Percentiles rank a stretch among this genome's conserved stretches.
These are phyloP conservation scores for Torymus texanus DNA, from an alignment of 2,888 invertebrate species.

Conservation along the genomic window DNA sequence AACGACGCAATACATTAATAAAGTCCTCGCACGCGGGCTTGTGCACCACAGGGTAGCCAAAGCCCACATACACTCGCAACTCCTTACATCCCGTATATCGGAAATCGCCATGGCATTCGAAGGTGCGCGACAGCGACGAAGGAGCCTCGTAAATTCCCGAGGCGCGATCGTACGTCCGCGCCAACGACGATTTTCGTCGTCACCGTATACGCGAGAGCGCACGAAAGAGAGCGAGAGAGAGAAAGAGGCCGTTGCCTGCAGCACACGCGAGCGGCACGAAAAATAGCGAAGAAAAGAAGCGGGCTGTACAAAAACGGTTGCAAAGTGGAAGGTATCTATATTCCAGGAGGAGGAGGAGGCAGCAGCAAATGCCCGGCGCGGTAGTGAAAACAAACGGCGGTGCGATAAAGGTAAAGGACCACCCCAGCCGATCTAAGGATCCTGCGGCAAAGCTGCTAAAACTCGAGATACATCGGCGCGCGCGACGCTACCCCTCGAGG, in stretches of 20 bases:
- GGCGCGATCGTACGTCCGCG: slow-evolving; percentile 62
- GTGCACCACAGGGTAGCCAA: background rate
- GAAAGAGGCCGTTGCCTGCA: slow-evolving; percentile 13
- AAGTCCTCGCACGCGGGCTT: slow-evolving; percentile 25
- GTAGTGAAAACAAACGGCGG: slow-evolving; percentile 51
- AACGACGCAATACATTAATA: slow-evolving; percentile 46
- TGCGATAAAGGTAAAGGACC: slow-evolving; percentile 45
- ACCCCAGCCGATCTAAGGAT: slow-evolving; percentile 14
- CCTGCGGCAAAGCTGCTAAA: slow-evolving; percentile 30
- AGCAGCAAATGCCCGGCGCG: background rate
- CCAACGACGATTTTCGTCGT: slow-evolving; percentile 56
- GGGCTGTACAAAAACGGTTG: slow-evolving; percentile 31
- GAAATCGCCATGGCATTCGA: slow-evolving; percentile 37
- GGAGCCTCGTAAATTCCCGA: slow-evolving; percentile 61
- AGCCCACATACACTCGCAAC: background rate
- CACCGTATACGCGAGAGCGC: background rate
- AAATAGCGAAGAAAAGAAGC: background rate
- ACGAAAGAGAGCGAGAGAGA: background rate
- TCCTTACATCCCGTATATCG: slow-evolving; percentile 5
- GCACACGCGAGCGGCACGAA: background rate
- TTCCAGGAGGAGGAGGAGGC: background rate
- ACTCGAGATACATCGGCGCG: slow-evolving; percentile 38
- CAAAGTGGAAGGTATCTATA: slow-evolving; percentile 32
- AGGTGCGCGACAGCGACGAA: slow-evolving; percentile 52
- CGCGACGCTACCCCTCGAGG: background rate